Evolutionary conservation across 2,888 invertebrate genomes (phyloP).

Genomic region (Hypercompe scribonia): DNA sequence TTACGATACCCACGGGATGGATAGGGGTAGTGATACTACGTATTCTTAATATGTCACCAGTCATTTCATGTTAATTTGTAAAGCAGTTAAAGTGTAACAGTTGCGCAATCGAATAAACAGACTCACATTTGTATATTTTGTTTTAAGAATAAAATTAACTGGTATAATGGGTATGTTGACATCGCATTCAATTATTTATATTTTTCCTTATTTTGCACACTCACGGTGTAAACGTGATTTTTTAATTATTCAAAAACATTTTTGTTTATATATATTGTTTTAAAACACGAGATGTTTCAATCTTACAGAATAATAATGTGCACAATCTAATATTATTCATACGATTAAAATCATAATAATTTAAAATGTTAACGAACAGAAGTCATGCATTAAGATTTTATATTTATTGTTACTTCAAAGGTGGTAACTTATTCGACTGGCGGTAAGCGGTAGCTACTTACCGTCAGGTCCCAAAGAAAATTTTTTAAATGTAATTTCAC

Average conservation of each 20-base stretch:
- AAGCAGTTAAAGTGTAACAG: no score
- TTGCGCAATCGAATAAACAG: background rate
- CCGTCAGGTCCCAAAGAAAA: no score
- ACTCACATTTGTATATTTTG: background rate
- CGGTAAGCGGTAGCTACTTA: no score
- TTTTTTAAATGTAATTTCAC: background rate
- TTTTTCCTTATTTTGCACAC: background rate
- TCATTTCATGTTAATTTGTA: no score
- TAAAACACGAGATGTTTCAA: background rate
- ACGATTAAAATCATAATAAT: background rate
- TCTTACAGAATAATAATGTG: no score
- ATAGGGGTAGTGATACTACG: no score
- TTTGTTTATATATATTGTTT: background rate
- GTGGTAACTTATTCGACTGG: no score
- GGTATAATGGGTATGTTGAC: background rate
- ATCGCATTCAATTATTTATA: background rate
- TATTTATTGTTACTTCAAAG: no score
- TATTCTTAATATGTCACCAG: no score
- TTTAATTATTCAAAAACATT: background rate
- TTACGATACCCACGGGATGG: no score
- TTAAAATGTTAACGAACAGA: background rate
- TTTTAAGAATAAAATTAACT: background rate
- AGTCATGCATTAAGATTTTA: background rate
- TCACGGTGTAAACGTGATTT: background rate
- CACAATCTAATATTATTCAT: background rate